These are phyloP conservation scores for Lycocorax pyrrhopterus DNA, from an alignment of 2,113 vertebrate species.

Conservation along the genomic window DNA sequence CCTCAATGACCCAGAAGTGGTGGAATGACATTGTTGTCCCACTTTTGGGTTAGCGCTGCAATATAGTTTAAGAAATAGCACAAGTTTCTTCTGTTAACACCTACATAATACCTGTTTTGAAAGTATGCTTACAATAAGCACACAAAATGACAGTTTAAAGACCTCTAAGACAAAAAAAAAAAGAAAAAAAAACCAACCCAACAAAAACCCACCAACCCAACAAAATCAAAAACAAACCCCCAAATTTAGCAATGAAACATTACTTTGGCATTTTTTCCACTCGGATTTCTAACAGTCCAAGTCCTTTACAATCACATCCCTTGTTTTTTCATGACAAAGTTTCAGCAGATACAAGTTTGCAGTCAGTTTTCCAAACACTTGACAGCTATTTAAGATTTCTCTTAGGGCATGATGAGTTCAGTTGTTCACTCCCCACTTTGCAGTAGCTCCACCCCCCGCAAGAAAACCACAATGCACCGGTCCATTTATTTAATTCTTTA, in stretches of 20 bases:
- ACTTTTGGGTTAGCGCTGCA: neutral
- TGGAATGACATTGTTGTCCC: neutral
- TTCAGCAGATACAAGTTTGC: neutral
- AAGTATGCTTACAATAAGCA: neutral
- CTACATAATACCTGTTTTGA: neutral
- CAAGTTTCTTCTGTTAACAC: neutral
- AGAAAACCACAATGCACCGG: neutral
- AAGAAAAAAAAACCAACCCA: neutral
- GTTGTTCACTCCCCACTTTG: neutral
- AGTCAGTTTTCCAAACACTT: neutral
- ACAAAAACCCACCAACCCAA: neutral
- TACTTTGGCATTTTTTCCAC: neutral
- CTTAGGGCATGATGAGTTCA: neutral
- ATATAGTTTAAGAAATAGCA: neutral
- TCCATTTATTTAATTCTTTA: slow-evolving; percentile 36
- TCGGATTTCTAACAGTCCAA: neutral
- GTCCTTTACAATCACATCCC: neutral
- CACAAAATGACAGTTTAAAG: neutral
- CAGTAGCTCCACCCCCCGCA: neutral
- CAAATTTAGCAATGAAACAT: neutral
- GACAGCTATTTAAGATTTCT: neutral
- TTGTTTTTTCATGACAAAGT: neutral
- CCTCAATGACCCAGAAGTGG: fast-evolving
- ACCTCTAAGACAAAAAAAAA: neutral
- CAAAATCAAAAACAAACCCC: neutral